These are phyloP conservation scores for Cydia strobilella DNA, from an alignment of 1,140 invertebrate genomes.

Conservation along the genomic window DNA sequence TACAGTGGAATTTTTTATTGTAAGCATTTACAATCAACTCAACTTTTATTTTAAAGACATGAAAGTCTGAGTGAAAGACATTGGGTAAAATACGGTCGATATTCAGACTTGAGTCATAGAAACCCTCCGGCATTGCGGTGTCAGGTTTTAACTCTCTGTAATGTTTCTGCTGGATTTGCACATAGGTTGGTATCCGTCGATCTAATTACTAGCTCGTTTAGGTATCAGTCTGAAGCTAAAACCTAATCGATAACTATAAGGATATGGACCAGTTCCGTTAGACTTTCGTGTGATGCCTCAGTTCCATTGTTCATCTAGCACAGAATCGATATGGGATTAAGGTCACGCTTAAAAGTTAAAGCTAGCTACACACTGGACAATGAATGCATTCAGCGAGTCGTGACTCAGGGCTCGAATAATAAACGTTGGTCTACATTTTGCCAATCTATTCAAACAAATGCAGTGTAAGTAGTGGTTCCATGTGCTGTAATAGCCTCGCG, in stretches of 20 bases:
- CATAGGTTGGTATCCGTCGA: no score
- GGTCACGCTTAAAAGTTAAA: not conserved
- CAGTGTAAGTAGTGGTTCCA: not conserved
- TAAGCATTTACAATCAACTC: no score
- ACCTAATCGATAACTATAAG: not conserved
- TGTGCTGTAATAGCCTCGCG: no score
- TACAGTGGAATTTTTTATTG: no score
- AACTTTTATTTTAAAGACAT: no score
- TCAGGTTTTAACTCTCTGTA: no score
- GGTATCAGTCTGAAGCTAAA: not conserved
- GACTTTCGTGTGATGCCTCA: conserved; percentile 6
- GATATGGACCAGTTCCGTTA: not conserved
- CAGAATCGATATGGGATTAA: not conserved
- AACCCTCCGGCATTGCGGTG: no score
- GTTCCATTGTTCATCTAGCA: conserved; percentile 3
- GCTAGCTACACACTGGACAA: not conserved
- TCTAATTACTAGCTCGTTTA: no score
- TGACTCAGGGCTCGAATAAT: conserved; percentile 3
- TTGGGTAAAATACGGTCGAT: no score
- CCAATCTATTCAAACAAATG: not conserved
- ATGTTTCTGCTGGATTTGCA: no score
- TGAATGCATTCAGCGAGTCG: not conserved
- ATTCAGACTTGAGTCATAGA: no score
- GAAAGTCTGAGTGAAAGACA: no score
- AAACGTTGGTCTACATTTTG: not conserved